These are phyloP conservation scores for Augochlora pura DNA, from an alignment of 1,140 invertebrate genomes.

Conservation along the genomic window DNA sequence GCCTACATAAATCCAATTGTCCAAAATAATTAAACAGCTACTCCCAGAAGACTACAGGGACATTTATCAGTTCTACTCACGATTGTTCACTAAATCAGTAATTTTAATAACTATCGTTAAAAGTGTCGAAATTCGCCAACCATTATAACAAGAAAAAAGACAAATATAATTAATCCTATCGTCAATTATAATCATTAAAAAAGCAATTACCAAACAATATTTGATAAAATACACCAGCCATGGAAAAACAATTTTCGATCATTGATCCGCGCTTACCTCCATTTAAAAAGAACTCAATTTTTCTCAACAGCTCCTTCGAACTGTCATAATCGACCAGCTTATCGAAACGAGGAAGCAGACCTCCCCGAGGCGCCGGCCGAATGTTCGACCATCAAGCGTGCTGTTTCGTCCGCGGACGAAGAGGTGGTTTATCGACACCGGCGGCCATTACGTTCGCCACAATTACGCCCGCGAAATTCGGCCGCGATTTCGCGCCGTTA, in stretches of 20 bases:
- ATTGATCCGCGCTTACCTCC: not conserved
- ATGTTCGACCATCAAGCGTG: not conserved
- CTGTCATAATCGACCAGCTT: not conserved
- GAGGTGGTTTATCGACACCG: conserved; percentile 19
- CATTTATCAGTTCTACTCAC: too few relatives aligned
- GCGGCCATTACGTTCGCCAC: conserved; percentile 28
- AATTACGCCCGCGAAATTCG: conserved; percentile 38
- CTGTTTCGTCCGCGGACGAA: not conserved
- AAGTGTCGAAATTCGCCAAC: too few relatives aligned
- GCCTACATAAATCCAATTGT: too few relatives aligned
- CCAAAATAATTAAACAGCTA: too few relatives aligned
- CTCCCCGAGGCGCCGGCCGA: not conserved
- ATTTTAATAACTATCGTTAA: too few relatives aligned
- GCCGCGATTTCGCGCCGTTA: conserved; percentile 49
- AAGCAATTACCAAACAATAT: too few relatives aligned
- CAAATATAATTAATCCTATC: too few relatives aligned
- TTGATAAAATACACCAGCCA: too few relatives aligned
- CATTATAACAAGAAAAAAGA: too few relatives aligned
- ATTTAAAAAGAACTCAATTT: not conserved
- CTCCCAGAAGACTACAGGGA: too few relatives aligned
- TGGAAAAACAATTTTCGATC: not conserved
- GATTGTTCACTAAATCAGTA: too few relatives aligned
- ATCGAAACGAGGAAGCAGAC: not conserved
- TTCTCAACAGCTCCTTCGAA: not conserved
- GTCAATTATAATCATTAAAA: too few relatives aligned